Conservation (phyloP, 2,113 vertebrate genomes). For the human region GRCh38 chr2:189737501-189738000, state of each 20-base stretch:
- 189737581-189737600: constrained; percentile 10
- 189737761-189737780: constrained; percentile 79
- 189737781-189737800: constrained; percentile 82
- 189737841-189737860: constrained; percentile 74
- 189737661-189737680: constrained; percentile 44
- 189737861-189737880: not conserved
- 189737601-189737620: not conserved
- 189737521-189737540: not conserved
- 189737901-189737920: not conserved
- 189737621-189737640: not conserved
- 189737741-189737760: constrained; percentile 83
- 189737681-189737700: constrained; percentile 84
- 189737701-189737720: constrained; percentile 86
- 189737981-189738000: not conserved
- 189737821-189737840: constrained; percentile 87
- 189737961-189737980: not conserved
- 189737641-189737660: constrained; percentile 40
- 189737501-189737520: not conserved
- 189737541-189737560: not conserved
- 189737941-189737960: constrained; percentile 43
- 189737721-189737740: constrained; percentile 83
- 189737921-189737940: not conserved
- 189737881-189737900: not conserved
- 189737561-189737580: not conserved
- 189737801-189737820: constrained; percentile 81